Conservation (phyloP, 2,888 invertebrate species). For the Orthosia gracilis region DNA sequence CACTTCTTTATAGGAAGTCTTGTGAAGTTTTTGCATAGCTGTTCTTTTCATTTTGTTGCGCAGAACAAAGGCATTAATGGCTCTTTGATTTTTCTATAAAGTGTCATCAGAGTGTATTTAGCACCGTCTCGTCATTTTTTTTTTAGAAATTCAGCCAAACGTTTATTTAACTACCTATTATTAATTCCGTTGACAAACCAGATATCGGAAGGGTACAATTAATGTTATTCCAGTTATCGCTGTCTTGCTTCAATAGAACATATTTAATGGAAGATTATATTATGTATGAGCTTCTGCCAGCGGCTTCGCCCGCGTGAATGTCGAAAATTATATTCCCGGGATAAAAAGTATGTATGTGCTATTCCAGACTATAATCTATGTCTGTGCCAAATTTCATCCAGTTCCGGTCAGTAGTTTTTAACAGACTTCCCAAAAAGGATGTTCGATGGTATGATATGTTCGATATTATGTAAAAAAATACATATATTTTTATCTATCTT, state of each 20-base stretch:
- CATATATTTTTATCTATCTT: too few relatives aligned
- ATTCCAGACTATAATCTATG: too few relatives aligned
- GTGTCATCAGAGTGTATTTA: not conserved
- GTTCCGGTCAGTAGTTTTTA: too few relatives aligned
- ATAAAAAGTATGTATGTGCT: too few relatives aligned
- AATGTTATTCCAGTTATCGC: constrained; percentile 2
- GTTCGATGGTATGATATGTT: too few relatives aligned
- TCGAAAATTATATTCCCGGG: too few relatives aligned
- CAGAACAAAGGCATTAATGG: not conserved
- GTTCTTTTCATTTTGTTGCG: constrained; percentile 7
- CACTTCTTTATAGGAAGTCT: constrained; percentile 8
- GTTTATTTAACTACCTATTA: not conserved
- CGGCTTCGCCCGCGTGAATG: too few relatives aligned
- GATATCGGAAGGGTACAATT: not conserved
- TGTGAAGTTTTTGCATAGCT: constrained; percentile 6
- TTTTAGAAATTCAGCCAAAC: not conserved
- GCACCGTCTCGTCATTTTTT: not conserved
- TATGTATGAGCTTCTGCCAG: too few relatives aligned
- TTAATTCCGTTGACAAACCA: constrained; percentile 7
- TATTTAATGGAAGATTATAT: too few relatives aligned
- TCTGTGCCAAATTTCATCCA: too few relatives aligned
- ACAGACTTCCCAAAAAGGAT: too few relatives aligned
- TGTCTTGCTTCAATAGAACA: not conserved
- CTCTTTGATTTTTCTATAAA: not conserved
- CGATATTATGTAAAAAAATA: too few relatives aligned